phyloP scores from a whole-genome alignment of 2,888 invertebrate genomes.

The Glaucopsyche alexis region DNA sequence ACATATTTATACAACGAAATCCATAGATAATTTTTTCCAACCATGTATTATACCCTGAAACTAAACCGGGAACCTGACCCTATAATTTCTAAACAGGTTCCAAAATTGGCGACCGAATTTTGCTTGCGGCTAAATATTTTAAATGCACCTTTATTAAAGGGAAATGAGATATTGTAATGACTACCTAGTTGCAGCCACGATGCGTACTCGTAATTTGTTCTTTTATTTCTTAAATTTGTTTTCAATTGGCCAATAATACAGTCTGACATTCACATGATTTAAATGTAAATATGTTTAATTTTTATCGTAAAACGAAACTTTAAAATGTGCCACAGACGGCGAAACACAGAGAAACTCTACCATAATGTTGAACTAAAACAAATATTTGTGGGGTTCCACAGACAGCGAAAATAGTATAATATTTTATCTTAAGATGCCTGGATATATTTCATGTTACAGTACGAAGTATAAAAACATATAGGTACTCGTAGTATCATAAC shows the following conservation, averaged over 20 bases:
- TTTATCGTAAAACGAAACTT: too few relatives aligned
- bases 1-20: slow-evolving; percentile 18
- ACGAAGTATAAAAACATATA: too few relatives aligned
- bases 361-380: too few relatives aligned
- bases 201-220: slow-evolving; percentile 35
- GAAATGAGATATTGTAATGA: slow-evolving; percentile 74
- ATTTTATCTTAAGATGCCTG: too few relatives aligned
- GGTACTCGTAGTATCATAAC: too few relatives aligned
- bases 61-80: slow-evolving; percentile 61
- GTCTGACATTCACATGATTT: slow-evolving; percentile 17
- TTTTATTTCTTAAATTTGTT: slow-evolving; percentile 35
- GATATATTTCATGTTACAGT: too few relatives aligned
- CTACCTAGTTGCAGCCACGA: slow-evolving; percentile 52
- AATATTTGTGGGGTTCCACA: too few relatives aligned
- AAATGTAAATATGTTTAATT: neutral
- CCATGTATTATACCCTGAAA: slow-evolving; percentile 46
- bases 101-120: slow-evolving; percentile 72
- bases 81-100: slow-evolving; percentile 80
- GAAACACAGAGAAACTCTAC: too few relatives aligned
- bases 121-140: slow-evolving; percentile 65
- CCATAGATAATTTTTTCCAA: slow-evolving; percentile 29
- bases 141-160: slow-evolving; percentile 69
- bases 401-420: too few relatives aligned
- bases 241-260: slow-evolving; percentile 31
- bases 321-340: too few relatives aligned